Conservation (phyloP, 2,888 invertebrate genomes). For the Ametastegia equiseti region DNA sequence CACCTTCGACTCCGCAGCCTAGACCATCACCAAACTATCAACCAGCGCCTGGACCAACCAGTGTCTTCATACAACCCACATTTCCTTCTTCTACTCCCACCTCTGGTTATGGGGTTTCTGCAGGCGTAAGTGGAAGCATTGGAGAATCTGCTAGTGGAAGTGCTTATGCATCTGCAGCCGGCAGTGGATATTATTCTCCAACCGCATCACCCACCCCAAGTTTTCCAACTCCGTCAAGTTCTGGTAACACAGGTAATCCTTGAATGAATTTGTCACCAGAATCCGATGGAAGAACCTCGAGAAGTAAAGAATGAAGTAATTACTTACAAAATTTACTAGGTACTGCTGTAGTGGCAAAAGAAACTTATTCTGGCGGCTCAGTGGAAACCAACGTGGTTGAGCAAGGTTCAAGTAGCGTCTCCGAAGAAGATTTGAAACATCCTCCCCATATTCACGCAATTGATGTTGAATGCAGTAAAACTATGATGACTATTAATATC, state of each 20-base stretch:
- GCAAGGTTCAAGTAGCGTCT: not conserved
- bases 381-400: not conserved
- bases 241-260: conserved; percentile 36
- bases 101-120: conserved; percentile 52
- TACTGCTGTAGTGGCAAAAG: not conserved
- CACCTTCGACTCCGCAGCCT: conserved; percentile 50
- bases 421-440: conserved; percentile 82
- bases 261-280: not conserved
- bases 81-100: conserved; percentile 49
- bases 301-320: not conserved
- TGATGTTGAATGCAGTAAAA: conserved; percentile 87
- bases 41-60: conserved; percentile 25
- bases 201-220: conserved; percentile 49
- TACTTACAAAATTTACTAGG: not conserved
- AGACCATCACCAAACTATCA: too few relatives aligned
- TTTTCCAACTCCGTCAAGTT: conserved; percentile 55
- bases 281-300: not conserved
- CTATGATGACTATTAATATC: conserved; percentile 89
- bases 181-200: conserved; percentile 48
- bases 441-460: conserved; percentile 87
- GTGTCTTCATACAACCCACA: conserved; percentile 50
- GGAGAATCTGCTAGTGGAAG: conserved; percentile 45
- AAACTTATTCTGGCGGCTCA: not conserved
- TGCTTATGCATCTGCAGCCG: conserved; percentile 44
- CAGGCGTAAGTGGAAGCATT: conserved; percentile 18